Conservation (phyloP, 2,888 invertebrate genomes). For the Shargacucullia verbasci region DNA sequence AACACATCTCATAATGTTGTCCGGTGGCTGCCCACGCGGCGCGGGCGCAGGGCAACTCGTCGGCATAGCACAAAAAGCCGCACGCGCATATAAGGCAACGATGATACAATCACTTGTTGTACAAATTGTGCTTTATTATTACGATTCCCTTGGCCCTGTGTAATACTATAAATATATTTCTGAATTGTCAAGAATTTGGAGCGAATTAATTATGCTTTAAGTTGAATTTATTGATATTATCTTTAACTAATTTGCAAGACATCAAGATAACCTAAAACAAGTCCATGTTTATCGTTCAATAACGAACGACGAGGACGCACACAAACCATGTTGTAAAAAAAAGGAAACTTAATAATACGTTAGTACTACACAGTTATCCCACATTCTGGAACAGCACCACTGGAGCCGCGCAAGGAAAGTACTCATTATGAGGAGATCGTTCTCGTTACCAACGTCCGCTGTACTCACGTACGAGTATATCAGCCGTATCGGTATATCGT, state of each 20-base stretch:
- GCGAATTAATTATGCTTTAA: constrained; percentile 17
- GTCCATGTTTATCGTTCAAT: constrained; percentile 1
- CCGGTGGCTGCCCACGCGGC: constrained; percentile 40
- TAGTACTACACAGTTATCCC: too few relatives aligned
- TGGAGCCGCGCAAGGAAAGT: constrained; percentile 8
- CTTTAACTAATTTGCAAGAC: constrained; percentile 22
- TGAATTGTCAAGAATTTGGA: constrained; percentile 23
- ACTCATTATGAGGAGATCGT: constrained; percentile 8
- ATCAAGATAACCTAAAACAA: background rate
- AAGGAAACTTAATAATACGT: constrained; percentile 26
- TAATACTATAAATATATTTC: constrained; percentile 31
- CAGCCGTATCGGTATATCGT: background rate
- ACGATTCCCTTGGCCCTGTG: constrained; percentile 33
- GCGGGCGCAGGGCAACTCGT: constrained; percentile 20
- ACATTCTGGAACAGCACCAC: too few relatives aligned
- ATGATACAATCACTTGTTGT: constrained; percentile 56
- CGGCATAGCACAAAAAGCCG: constrained; percentile 47
- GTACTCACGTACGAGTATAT: background rate
- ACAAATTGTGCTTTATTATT: constrained; percentile 57
- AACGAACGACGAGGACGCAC: background rate
- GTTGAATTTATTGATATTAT: constrained; percentile 40
- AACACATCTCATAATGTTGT: constrained; percentile 32
- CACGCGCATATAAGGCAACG: constrained; percentile 48
- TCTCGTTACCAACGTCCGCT: constrained; percentile 5
- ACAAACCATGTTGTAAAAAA: background rate